Base-by-base conservation (phyloP, 2,797 vertebrate genomes). In the Sciurus vulgaris region DNA sequence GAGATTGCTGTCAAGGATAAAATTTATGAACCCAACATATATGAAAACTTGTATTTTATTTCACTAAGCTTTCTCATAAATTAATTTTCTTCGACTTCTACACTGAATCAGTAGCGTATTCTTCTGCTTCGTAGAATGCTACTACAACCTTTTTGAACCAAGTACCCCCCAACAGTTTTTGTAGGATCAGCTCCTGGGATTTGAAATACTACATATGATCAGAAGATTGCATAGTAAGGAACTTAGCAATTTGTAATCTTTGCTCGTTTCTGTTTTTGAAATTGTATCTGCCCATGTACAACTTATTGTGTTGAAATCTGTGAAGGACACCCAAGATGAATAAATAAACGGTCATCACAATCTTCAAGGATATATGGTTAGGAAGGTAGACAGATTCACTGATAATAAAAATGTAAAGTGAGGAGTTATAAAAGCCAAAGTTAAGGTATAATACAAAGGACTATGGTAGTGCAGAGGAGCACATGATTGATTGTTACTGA, bases 321-420 rank as follows among this genome's bases (percentile, higher is more conserved):
- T 65, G 33, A 72, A 59, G 28, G 28, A 28, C n/a, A 74, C 47
- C 38, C n/a, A 85, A 47, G 28, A 63, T 14, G 3, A 30, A 54
- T 83, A 49, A n/a, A 54, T 83, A 49, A 12, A 41, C 30, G 24
- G 26, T 72, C 17, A 3, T 72, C 70, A 63, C 35, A 38, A n/a
- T 92, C 51, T 83, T 91, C 33, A 95, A 12, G 59, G 41, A 69
- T 63, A n/a, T 67, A 74, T 81, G 24, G 15, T 92, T 8, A 93
- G 74, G 89, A 92, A 67, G 1, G 24, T 51, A 44, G 61, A 30
- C 5, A 84, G 14, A 63, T 54, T 49, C 22, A 63, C 47, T 51
- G 24, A 44, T 54, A 38, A 44, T 7, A 72, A n/a, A 49, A 77
- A 65, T 47, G 13, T 38, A 56, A 72, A 41, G 22, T 51, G 85